Evolutionary conservation across 2,797 vertebrate genomes (phyloP).

Genomic region (Crocidura indochinensis): DNA sequence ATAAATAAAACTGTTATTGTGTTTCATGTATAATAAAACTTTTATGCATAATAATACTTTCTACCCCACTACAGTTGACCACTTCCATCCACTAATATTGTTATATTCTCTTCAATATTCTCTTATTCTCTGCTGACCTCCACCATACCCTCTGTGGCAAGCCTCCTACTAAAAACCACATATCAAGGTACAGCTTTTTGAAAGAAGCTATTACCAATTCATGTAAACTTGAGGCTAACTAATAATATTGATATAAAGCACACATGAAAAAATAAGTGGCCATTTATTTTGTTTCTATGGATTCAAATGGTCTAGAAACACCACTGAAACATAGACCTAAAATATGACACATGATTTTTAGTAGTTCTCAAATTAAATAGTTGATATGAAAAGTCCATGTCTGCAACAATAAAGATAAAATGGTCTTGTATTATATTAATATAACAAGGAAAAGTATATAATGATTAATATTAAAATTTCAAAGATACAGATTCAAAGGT

Average conservation of each 20-base stretch:
- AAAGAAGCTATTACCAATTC: conserved; percentile 18
- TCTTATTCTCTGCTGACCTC: no score
- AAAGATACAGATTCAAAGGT: not conserved
- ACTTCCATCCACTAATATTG: no score
- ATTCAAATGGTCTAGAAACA: not conserved
- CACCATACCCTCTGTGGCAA: no score
- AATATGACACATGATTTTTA: not conserved
- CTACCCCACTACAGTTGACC: no score
- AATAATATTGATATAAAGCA: not conserved
- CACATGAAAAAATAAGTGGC: not conserved
- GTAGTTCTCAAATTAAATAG: conserved; percentile 15
- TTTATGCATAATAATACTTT: no score
- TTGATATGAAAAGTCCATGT: not conserved
- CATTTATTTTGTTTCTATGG: not conserved
- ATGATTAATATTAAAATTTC: not conserved
- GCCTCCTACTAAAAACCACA: no score
- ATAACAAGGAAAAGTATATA: not conserved
- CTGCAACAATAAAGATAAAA: not conserved
- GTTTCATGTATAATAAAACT: no score
- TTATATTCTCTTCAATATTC: no score
- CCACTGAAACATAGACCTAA: not conserved
- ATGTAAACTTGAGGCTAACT: not conserved
- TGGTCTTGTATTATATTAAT: not conserved
- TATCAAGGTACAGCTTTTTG: not conserved
- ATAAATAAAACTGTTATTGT: no score